These are phyloP conservation scores for Eonycteris spelaea DNA, from an alignment of 2,113 vertebrate genomes.

Conservation along the genomic window DNA sequence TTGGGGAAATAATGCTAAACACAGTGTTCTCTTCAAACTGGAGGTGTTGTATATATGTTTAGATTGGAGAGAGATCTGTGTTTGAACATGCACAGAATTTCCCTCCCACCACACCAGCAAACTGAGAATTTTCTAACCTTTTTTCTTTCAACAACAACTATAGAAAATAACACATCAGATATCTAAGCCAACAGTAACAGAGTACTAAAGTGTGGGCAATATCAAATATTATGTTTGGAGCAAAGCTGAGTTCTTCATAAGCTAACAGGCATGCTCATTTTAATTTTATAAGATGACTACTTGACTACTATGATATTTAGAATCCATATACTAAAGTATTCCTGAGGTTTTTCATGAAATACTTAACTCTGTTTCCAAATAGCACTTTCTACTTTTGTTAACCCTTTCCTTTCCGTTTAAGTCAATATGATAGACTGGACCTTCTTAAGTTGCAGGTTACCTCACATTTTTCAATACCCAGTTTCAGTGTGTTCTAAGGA, in stretches of 20 bases:
- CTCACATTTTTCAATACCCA: not conserved
- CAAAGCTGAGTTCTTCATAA: not conserved
- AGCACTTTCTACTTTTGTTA: not conserved
- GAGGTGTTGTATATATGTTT: not conserved
- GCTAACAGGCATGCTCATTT: not conserved
- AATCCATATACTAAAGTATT: not conserved
- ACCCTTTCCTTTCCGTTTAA: not conserved
- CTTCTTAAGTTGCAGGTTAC: not conserved
- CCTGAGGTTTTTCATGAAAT: not conserved
- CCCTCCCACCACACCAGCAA: not conserved
- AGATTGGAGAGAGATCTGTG: conserved; percentile 21
- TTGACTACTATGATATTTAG: not conserved
- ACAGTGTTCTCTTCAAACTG: not conserved
- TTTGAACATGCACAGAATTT: not conserved
- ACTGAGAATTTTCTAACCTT: not conserved
- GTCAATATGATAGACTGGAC: not conserved
- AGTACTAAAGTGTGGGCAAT: not conserved
- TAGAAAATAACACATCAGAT: not conserved
- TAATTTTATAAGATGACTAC: conserved; percentile 11
- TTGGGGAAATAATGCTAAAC: conserved; percentile 34
- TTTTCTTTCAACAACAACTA: conserved; percentile 17
- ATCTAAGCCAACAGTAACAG: conserved; percentile 18
- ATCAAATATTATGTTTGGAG: conserved; percentile 28
- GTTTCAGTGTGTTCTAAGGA: not conserved
- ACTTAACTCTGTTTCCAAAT: conserved; percentile 30